These are phyloP conservation scores for Calephelis nemesis DNA, from an alignment of 1,140 invertebrate species.

Conservation along the genomic window DNA sequence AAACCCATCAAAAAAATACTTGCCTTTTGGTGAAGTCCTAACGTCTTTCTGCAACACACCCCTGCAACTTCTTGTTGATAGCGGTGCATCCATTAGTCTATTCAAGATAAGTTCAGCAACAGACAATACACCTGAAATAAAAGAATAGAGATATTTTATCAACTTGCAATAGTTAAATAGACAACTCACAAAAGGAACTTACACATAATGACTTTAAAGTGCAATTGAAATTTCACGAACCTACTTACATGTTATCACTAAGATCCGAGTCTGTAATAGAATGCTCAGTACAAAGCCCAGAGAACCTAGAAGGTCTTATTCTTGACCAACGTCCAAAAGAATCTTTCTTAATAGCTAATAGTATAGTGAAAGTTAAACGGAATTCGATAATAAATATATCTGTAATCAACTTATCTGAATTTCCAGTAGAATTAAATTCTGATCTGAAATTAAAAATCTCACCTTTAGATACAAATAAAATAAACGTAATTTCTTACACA, in stretches of 20 bases:
- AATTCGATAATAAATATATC: too few species aligned
- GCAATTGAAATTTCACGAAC: neutral
- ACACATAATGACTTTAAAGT: neutral
- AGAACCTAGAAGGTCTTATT: neutral
- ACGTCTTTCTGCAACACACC: neutral
- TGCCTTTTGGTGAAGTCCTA: neutral
- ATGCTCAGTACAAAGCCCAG: neutral
- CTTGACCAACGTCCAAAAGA: too few species aligned
- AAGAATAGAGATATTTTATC: neutral
- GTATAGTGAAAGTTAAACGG: too few species aligned
- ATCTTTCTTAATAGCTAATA: too few species aligned
- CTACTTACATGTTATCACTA: neutral
- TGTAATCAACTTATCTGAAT: too few species aligned
- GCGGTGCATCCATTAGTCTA: neutral
- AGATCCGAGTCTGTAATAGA: neutral
- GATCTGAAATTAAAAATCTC: too few species aligned
- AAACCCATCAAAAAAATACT: conserved; percentile 1
- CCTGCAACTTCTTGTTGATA: neutral
- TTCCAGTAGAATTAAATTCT: too few species aligned
- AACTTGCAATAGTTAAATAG: neutral
- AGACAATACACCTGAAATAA: neutral
- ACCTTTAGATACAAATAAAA: neutral
- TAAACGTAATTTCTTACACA: neutral
- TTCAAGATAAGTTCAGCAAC: neutral
- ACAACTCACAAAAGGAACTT: neutral